A percentile compares a stretch with the other conserved stretches of the same genome.
Conservation (phyloP, 2,888 invertebrate genomes). For the Eucera pruinosa region DNA sequence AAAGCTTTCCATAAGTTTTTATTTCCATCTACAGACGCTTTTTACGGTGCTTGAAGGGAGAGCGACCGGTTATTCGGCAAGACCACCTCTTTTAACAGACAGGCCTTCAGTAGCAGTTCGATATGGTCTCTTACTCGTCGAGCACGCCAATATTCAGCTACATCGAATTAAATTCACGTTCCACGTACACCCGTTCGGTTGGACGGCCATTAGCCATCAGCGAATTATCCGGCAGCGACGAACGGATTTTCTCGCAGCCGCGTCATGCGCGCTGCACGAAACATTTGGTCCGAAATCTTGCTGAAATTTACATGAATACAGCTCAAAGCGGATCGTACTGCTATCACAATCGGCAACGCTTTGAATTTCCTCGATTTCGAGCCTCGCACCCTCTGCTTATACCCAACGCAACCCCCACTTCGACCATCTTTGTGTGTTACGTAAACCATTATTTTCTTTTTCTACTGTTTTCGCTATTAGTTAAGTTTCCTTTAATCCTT, state of each 20-base stretch:
- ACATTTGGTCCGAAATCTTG: conserved; percentile 63
- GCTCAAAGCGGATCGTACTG: conserved; percentile 47
- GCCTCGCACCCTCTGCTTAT: background rate
- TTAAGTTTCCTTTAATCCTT: too few relatives aligned
- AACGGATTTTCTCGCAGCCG: conserved; percentile 69
- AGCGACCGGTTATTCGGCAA: conserved; percentile 7
- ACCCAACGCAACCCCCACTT: background rate
- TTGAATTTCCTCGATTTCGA: conserved; percentile 46
- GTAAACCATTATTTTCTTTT: background rate
- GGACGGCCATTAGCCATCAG: conserved; percentile 71
- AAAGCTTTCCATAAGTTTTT: background rate
- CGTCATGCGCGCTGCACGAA: conserved; percentile 44
- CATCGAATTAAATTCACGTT: conserved; percentile 68
- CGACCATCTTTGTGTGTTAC: background rate
- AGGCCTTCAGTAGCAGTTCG: conserved; percentile 10
- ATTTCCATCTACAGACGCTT: background rate
- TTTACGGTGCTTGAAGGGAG: background rate
- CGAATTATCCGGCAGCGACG: conserved; percentile 66
- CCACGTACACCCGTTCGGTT: conserved; percentile 57
- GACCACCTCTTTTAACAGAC: background rate
- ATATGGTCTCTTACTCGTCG: conserved; percentile 43
- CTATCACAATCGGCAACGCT: conserved; percentile 54
- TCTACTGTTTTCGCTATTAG: too few relatives aligned
- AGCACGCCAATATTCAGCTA: conserved; percentile 58
- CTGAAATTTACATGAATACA: conserved; percentile 71